Base-by-base conservation (phyloP, 2,888 invertebrate genomes). In the Sycophila texana region DNA sequence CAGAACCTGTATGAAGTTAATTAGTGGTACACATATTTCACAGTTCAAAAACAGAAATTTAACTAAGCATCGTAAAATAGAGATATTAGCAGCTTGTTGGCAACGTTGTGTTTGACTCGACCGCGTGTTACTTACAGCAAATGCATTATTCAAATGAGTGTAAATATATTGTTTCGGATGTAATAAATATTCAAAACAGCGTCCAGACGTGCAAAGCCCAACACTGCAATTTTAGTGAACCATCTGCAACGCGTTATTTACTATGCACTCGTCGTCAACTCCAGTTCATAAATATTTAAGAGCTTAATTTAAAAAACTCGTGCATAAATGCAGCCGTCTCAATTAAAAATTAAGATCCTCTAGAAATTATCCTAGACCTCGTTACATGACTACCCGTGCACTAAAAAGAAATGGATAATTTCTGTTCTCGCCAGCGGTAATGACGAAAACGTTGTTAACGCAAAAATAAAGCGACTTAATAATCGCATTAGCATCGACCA, bases 171-270 rank as follows among this genome's bases (percentile, higher is more conserved):
- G 70, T 65, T 70, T 65, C 55, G 16, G 18, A 18, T 49, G 65
- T 47, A 71, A 71, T 77, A 77, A 77, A 71, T 77, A 77, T 77
- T 77, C 76, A 77, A 60, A 71, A 49, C 57, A 26, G 57, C 57
- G 16, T n/a, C 49, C 18, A 73, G 20, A 63, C 63, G 26, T 18
- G 76, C n/a, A 57, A 57, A n/a, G 49, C 49, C n/a, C 26, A 39
- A 49, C 75, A 39, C 30, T 60, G 53, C 53, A n/a, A 67, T 60
- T 70, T 76, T 63, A 70, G 57, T 30, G 53, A 61, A 51, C 61
- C 68, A 55, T 70, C 60, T 67, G 68, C 22, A 58, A 66, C 55
- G 74, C 22, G 57, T 58, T 74, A 66, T 76, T 74, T 49, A 57
- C 68, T 39, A 55, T 60, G 61, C 60, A 55, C 18, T 26, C 22